Base-by-base conservation (phyloP, 1,140 invertebrate species). In the Nebria ingens region DNA sequence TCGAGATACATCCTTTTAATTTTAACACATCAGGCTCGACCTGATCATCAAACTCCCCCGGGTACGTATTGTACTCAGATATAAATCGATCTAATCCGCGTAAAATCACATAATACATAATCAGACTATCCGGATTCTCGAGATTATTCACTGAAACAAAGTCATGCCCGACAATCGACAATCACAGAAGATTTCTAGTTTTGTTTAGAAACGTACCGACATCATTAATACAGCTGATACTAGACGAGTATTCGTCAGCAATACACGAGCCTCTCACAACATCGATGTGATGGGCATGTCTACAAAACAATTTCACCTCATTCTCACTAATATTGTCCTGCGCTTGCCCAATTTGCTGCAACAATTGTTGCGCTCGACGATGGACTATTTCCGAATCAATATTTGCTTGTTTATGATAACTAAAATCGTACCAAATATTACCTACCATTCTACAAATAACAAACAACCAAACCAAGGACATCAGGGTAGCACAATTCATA, bases 71-170 rank as follows among this genome's bases (percentile, higher is more conserved):
- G 66, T 90, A 93, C 65, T 96, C 89, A 11, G 82, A 77, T 59
- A 86, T 81, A 69, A 98, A 98, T 61, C 85, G 82, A 65, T 97
- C 93, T n/a, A 91, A 79, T 17, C 90, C 92, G 64, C 94, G 77
- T 2, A 98, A 70, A 49, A 97, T 79, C 4, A 97, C 83, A 70
- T 97, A 97, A 68, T 93, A 93, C 25, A 94, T 82, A 72, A 93
- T 86, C 65, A 92, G 79, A 61, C 86, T 87, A 63, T 93, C 88
- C 6, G 87, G 83, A 72, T 91, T 81, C 66, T 87, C 84, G 50
- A 85, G 68, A 66, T 80, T 75, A 65, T 76, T 71, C 56, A 73
- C 82, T 83, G 58, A 17, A 71, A 66, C 61, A 54, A 23, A 34
- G 55, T 22, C 62, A 58, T n/a, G n/a, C n/a, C n/a, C n/a, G n/a